Evolutionary conservation across 2,797 vertebrate species (phyloP).

Genomic region (Mormyrops attenuatus): DNA sequence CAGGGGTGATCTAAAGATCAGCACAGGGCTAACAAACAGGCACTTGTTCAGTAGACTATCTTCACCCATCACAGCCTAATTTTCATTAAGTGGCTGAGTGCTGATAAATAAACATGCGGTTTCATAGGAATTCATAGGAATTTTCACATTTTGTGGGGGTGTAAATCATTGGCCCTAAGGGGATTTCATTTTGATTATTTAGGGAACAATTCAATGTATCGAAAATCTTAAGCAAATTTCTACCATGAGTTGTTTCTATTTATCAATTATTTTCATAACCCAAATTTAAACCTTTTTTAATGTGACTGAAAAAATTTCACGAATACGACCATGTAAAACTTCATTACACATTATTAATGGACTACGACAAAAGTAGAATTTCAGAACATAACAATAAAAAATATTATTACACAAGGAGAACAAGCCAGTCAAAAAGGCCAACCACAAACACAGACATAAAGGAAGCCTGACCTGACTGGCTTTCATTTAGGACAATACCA

Average conservation of each 20-base stretch:
- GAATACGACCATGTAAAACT: not conserved
- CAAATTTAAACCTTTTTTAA: not conserved
- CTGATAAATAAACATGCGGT: not conserved
- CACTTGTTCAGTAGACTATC: not conserved
- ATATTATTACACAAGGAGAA: not conserved
- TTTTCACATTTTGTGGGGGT: not conserved
- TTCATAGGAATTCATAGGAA: not conserved
- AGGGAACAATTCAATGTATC: not conserved
- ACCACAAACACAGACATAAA: not conserved
- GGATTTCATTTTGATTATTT: not conserved
- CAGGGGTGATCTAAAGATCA: not conserved
- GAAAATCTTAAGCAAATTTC: not conserved
- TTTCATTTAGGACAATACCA: not conserved
- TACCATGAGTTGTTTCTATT: not conserved
- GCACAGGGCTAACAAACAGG: not conserved
- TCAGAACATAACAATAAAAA: not conserved
- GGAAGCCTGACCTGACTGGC: not conserved
- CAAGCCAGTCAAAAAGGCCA: not conserved
- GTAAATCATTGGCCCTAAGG: not conserved
- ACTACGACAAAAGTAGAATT: not conserved
- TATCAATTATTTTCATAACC: not conserved
- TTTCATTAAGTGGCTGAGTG: not conserved
- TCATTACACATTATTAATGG: not conserved
- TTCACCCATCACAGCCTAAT: not conserved
- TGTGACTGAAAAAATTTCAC: not conserved